Evolutionary conservation across 1,140 invertebrate genomes (phyloP), one percentile per base, ranked within the genome.

Genomic region (Pomacea maculata): DNA sequence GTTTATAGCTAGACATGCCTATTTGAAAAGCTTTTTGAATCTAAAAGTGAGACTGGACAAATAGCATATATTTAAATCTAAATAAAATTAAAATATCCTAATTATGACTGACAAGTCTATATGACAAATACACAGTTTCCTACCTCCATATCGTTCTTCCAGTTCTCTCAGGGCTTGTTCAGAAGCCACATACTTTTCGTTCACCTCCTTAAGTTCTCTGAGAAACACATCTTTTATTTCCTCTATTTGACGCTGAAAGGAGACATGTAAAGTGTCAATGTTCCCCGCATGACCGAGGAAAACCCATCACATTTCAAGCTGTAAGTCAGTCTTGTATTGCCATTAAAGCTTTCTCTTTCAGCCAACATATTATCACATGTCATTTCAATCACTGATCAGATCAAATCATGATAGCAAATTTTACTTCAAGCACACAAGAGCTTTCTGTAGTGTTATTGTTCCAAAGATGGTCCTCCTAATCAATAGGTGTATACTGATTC

Each of bases 201-300:
- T 87, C 70, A 88, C 64, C 61, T 88, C 87, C 45, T 84, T 73
- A 52, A 90, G 73, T 81, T 90, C 89, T 45, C 78, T 88, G 85
- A 88, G 86, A 68, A 88, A 89, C 79, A 89, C 85, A 52, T 89
- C 85, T 74, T 86, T 88, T 54, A 88, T 78, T 75, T 86, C 85
- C 52, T 90, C 87, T 52, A 87, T 84, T 75, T 88, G 84, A 77
- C 79, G 81, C 85, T 87, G 78, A 63, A 86, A 82, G 21, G 15
- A 72, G 61, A 72, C 34, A 45, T 45, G 34, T 45, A 45, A 45
- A 45, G 34, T 45, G 34, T 45, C 6, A 45, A 45, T 6, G 6
- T 45, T 45, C 34, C 34, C 34, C 6, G 34, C 2, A 45, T 45
- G 34, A 45, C 34, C 1, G 34, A 45, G 6, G 34, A 45, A 45